These are phyloP conservation scores for Lepidothrix coronata DNA, from an alignment of 2,113 vertebrate species.

Conservation along the genomic window DNA sequence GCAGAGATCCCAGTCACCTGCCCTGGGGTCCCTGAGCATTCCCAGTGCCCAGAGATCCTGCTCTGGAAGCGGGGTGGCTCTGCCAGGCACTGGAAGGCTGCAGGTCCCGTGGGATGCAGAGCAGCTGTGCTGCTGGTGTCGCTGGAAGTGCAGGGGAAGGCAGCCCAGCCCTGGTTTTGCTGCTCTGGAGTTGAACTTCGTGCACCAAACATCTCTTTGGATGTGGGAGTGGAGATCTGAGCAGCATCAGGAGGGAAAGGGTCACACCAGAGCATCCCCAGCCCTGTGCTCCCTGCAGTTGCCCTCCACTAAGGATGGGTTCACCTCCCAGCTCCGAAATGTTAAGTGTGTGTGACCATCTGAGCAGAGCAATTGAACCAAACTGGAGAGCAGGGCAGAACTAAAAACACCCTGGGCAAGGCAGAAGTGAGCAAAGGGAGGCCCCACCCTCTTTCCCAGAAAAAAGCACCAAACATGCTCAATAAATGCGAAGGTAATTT, in stretches of 20 bases:
- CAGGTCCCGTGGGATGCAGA: background rate
- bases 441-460: conserved; percentile 31
- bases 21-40: background rate
- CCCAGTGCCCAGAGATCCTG: fast-evolving
- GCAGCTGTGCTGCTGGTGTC: background rate
- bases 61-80: fast-evolving
- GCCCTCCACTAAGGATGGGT: background rate
- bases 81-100: background rate
- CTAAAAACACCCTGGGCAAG: background rate
- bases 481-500: conserved; percentile 19
- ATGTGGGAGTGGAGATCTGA: background rate
- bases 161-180: background rate
- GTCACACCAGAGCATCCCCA: background rate
- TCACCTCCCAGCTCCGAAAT: background rate
- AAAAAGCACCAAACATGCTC: conserved; percentile 59
- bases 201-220: background rate
- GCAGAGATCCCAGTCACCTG: background rate
- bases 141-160: background rate
- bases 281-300: background rate
- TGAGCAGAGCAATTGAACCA: background rate
- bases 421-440: background rate
- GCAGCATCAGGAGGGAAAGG: background rate
- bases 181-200: background rate
- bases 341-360: background rate
- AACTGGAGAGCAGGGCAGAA: background rate